Conservation (phyloP, 92 coral and sea anemone species). For the Epizoanthus stellaris region DNA sequence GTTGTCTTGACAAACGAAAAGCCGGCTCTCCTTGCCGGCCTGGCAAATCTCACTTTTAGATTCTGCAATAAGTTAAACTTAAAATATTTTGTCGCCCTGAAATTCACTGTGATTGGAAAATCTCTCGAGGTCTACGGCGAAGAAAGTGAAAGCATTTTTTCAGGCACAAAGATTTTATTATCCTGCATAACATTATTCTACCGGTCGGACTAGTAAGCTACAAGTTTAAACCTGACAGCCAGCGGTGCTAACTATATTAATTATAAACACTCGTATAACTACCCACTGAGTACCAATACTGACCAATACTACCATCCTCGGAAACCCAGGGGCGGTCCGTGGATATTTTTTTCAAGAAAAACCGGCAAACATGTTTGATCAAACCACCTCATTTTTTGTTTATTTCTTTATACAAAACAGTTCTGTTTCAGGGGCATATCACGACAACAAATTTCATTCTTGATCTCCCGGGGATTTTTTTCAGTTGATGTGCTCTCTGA, state of each 20-base stretch:
- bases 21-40: too few species aligned
- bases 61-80: too few species aligned
- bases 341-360: too few species aligned
- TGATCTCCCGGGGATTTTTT: background rate
- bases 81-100: background rate
- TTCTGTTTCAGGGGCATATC: too few species aligned
- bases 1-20: too few species aligned
- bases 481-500: background rate
- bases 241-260: too few species aligned
- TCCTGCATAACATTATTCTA: background rate
- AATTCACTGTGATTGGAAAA: background rate
- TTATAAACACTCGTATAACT: background rate
- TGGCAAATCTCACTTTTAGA: too few species aligned
- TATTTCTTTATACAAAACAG: too few species aligned
- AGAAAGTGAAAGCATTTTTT: background rate
- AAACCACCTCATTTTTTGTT: too few species aligned
- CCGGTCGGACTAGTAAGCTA: slow-evolving; percentile 14
- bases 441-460: background rate
- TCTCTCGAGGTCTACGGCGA: background rate
- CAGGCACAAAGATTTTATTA: background rate
- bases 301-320: too few species aligned
- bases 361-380: too few species aligned
- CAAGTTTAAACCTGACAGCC: slow-evolving; percentile 21
- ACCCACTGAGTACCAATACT: background rate
- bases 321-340: too few species aligned